Conservation (phyloP, 2,888 invertebrate species). For the Gisinianus flammeolus region DNA sequence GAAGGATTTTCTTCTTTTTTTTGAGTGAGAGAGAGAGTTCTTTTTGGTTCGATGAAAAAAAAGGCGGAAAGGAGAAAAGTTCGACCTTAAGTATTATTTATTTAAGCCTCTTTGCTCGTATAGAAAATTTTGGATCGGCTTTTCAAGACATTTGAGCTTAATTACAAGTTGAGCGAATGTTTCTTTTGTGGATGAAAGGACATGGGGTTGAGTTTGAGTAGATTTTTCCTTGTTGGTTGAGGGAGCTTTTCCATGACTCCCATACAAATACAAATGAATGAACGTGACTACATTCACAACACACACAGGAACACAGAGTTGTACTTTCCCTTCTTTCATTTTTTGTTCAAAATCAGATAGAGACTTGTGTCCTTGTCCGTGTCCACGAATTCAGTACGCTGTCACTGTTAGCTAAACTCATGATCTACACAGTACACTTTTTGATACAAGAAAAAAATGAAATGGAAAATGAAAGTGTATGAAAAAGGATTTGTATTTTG, state of each 20-base stretch:
- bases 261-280: too few relatives aligned
- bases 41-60: background rate
- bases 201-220: constrained; percentile 10
- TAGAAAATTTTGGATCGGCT: constrained; percentile 14
- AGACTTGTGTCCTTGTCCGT: too few relatives aligned
- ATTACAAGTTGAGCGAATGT: constrained; percentile 20
- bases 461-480: too few relatives aligned
- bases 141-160: constrained; percentile 18
- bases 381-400: too few relatives aligned
- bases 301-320: background rate
- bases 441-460: too few relatives aligned
- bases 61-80: background rate
- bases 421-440: too few relatives aligned
- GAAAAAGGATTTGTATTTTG: too few relatives aligned
- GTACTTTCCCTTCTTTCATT: too few relatives aligned
- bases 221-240: too few relatives aligned
- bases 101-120: constrained; percentile 5
- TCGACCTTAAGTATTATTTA: constrained; percentile 6
- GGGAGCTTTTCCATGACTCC: too few relatives aligned
- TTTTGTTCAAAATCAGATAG: too few relatives aligned
- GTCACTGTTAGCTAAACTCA: too few relatives aligned
- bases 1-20: background rate
- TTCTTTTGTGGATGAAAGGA: background rate
- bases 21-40: background rate
- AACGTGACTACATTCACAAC: constrained; percentile 27